Evolutionary conservation across 2,888 invertebrate genomes (phyloP).

Genomic region (Limenitis camilla): DNA sequence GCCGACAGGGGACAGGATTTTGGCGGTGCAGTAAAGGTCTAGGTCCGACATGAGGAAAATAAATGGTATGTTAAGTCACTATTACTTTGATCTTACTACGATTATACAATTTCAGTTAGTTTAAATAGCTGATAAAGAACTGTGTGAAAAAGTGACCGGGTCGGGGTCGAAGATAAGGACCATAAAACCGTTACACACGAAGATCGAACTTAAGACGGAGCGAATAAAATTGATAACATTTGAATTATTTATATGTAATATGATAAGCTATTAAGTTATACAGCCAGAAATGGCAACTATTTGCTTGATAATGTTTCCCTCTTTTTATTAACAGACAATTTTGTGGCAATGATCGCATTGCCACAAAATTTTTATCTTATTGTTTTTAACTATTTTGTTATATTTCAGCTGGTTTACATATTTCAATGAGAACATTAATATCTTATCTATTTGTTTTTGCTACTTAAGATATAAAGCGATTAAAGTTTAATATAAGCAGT

Average conservation of each 20-base stretch:
- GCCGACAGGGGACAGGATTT: conserved; percentile 56
- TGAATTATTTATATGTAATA: conserved; percentile 22
- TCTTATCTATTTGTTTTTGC: too few species aligned
- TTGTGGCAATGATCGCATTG: neutral
- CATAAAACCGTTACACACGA: conserved; percentile 26
- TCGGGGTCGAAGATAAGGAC: conserved; percentile 39
- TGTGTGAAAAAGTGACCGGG: conserved; percentile 40
- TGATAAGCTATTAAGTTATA: conserved; percentile 38
- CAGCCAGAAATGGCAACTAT: conserved; percentile 35
- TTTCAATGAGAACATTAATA: too few species aligned
- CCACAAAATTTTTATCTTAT: neutral
- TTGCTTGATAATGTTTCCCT: conserved; percentile 2
- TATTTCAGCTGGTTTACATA: too few species aligned
- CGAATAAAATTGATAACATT: conserved; percentile 24
- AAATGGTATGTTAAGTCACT: conserved; percentile 51
- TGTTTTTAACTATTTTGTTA: too few species aligned
- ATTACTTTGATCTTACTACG: neutral
- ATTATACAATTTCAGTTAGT: neutral
- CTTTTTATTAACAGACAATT: conserved; percentile 1
- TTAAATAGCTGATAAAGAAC: conserved; percentile 35
- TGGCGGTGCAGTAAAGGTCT: conserved; percentile 63
- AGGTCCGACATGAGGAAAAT: conserved; percentile 69
- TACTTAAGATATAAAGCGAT: too few species aligned
- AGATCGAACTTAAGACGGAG: conserved; percentile 28
- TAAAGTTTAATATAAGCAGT: too few species aligned